A percentile compares a stretch with the other conserved stretches of the same genome.
Evolutionary conservation across 1,140 invertebrate species (phyloP).

Genomic region (Macrobrachium rosenbergii): DNA sequence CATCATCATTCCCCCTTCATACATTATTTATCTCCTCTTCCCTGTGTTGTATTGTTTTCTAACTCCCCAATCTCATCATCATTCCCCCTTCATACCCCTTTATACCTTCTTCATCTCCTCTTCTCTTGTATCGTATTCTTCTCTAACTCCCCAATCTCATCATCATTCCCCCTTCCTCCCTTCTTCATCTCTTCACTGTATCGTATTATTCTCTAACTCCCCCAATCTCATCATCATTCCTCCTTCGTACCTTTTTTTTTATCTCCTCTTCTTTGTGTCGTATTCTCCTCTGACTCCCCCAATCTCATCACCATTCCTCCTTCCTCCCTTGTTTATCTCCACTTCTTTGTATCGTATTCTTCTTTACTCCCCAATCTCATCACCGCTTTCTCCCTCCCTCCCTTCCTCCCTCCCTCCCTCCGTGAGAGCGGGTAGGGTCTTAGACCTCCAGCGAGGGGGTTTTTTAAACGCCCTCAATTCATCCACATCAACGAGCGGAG

Average conservation of each 20-base stretch:
- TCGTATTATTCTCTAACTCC: not conserved
- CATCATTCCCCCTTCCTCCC: not conserved
- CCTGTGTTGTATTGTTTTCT: not conserved
- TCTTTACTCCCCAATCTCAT: not conserved
- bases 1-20: too few species aligned
- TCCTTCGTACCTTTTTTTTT: too few species aligned
- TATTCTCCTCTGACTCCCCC: not conserved
- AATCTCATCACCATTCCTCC: not conserved
- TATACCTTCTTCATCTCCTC: not conserved
- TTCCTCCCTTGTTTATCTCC: too few species aligned
- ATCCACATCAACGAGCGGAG: too few species aligned
- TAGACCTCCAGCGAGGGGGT: not conserved
- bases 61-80: not conserved
- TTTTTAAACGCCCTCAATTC: too few species aligned
- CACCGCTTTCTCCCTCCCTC: not conserved
- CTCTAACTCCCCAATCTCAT: not conserved
- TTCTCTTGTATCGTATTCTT: not conserved
- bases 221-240: not conserved
- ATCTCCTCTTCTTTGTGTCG: not conserved
- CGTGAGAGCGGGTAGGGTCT: too few species aligned
- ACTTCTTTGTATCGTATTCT: not conserved
- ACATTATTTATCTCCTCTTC: too few species aligned
- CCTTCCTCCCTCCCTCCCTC: not conserved
- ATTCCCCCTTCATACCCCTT: not conserved
- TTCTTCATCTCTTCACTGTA: not conserved